Evolutionary conservation across 37 sponge, comb jelly and placozoan species (phyloP).

Genomic region (Dysidea cf. avara): DNA sequence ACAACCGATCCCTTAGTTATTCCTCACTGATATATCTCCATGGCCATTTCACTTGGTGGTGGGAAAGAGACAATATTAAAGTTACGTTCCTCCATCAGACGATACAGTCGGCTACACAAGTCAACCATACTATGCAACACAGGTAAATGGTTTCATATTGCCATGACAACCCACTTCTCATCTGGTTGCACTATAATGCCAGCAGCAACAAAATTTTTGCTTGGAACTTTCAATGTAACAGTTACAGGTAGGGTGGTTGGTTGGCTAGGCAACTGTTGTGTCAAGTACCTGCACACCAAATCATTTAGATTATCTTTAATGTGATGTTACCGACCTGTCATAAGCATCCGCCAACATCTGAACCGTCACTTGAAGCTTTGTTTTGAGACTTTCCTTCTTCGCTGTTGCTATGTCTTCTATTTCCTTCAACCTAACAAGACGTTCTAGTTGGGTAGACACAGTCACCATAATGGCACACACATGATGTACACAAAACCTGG

Average conservation of each 20-base stretch:
- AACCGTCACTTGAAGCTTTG: not conserved
- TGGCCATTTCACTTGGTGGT: too few species aligned
- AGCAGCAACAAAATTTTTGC: constrained; percentile 32
- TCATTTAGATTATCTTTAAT: not conserved
- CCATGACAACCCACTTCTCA: constrained; percentile 21
- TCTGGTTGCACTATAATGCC: constrained; percentile 49
- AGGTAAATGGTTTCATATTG: not conserved
- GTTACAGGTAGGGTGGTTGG: constrained; percentile 60
- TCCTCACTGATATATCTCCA: too few species aligned
- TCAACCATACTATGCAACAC: too few species aligned
- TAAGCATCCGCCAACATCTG: constrained; percentile 22
- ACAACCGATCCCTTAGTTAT: too few species aligned
- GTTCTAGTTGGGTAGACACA: not conserved
- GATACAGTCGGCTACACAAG: too few species aligned
- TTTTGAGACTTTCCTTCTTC: too few species aligned
- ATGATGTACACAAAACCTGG: constrained; percentile 32
- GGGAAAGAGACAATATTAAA: too few species aligned
- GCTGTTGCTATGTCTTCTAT: too few species aligned
- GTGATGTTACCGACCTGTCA: constrained; percentile 5
- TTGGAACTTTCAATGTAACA: constrained; percentile 46
- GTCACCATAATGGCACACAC: not conserved
- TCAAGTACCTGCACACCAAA: constrained; percentile 42
- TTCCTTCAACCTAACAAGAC: not conserved
- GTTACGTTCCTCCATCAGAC: too few species aligned
- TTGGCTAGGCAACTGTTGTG: constrained; percentile 37